These are phyloP conservation scores for Xiphophorus hellerii DNA, from an alignment of 2,113 vertebrate genomes.

Conservation along the genomic window DNA sequence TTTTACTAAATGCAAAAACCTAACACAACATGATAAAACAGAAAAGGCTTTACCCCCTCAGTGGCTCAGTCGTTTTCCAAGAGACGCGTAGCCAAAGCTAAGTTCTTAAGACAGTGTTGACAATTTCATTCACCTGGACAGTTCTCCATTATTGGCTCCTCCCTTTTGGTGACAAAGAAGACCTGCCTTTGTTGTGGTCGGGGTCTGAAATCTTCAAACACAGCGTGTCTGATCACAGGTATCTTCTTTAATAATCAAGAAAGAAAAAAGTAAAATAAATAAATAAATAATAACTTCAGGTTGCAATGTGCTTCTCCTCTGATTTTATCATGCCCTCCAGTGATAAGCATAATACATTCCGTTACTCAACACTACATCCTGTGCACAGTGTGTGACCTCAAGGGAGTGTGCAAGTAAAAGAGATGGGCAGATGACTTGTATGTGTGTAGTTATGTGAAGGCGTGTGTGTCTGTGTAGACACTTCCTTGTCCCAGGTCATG, in stretches of 20 bases:
- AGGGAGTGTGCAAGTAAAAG: conserved; percentile 10
- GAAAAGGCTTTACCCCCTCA: conserved; percentile 26
- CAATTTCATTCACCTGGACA: conserved; percentile 28
- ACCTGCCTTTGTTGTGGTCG: conserved; percentile 7
- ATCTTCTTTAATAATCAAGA: conserved; percentile 26
- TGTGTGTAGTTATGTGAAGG: conserved; percentile 28
- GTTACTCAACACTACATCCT: conserved; percentile 56
- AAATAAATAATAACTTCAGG: conserved; percentile 21
- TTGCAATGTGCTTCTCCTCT: conserved; percentile 47
- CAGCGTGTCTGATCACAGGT: conserved; percentile 9
- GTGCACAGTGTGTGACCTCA: conserved; percentile 48
- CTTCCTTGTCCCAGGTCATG: conserved; percentile 57
- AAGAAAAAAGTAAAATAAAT: not conserved
- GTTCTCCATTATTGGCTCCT: conserved; percentile 56
- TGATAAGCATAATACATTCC: conserved; percentile 54
- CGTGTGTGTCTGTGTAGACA: conserved; percentile 41
- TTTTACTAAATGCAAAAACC: conserved; percentile 19
- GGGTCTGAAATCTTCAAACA: conserved; percentile 36
- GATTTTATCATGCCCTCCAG: conserved; percentile 46
- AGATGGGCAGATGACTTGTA: conserved; percentile 22
- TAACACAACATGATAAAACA: conserved; percentile 25
- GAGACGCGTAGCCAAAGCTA: conserved; percentile 11
- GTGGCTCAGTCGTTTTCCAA: conserved; percentile 7
- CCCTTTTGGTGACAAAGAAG: conserved; percentile 38
- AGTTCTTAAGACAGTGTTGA: conserved; percentile 7